Percentiles rank a stretch among this genome's conserved stretches.
phyloP scores from a whole-genome alignment of 2,888 invertebrate genomes.

The Conops quadrifasciatus region DNA sequence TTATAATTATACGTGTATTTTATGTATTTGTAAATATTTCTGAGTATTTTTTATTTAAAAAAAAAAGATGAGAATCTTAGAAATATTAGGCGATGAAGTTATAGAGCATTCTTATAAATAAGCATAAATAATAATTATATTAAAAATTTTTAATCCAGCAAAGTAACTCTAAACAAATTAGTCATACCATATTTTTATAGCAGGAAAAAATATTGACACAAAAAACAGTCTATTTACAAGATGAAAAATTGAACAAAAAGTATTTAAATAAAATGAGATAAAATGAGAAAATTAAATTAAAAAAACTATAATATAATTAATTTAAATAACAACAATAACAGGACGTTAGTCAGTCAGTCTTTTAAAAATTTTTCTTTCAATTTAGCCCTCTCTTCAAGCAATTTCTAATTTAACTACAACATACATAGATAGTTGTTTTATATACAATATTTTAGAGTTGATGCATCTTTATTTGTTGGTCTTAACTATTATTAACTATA shows the following conservation, averaged over 20 bases:
- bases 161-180: conserved; percentile 14
- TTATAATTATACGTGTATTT: neutral
- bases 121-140: neutral
- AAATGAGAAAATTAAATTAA: neutral
- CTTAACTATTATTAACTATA: too few species aligned
- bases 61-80: neutral
- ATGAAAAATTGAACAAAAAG: neutral
- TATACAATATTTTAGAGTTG: too few species aligned
- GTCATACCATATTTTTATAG: conserved; percentile 31
- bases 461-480: too few species aligned
- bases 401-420: too few species aligned
- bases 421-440: too few species aligned
- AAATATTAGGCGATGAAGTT: neutral
- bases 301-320: neutral
- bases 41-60: neutral
- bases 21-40: conserved; percentile 8
- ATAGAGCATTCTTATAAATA: neutral
- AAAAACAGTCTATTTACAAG: neutral
- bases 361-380: too few species aligned
- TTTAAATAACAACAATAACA: too few species aligned
- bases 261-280: neutral
- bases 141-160: neutral
- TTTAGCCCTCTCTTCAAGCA: too few species aligned
- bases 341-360: too few species aligned
- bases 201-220: conserved; percentile 8